Percentiles rank a stretch among this genome's conserved stretches.
Conservation (phyloP, 2,888 invertebrate genomes). For the Mimas tiliae region DNA sequence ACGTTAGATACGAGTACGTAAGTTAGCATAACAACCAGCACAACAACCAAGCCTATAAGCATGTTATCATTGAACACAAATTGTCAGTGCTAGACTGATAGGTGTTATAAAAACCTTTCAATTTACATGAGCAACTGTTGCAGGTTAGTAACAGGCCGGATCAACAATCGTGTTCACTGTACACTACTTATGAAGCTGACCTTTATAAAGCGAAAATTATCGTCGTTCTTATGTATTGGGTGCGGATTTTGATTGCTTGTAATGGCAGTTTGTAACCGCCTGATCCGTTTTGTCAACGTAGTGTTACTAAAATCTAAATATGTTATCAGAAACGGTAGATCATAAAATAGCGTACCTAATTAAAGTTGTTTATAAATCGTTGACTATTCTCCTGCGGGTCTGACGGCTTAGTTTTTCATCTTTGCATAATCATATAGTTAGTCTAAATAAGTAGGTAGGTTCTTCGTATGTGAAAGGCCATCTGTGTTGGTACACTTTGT, state of each 20-base stretch:
- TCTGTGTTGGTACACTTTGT: no score
- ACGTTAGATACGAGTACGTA: not conserved
- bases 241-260: conserved; percentile 17
- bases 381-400: not conserved
- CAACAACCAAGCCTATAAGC: not conserved
- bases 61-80: not conserved
- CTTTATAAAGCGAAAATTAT: conserved; percentile 19
- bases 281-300: conserved; percentile 1
- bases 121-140: conserved; percentile 6
- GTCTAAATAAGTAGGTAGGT: no score
- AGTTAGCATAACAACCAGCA: not conserved
- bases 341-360: not conserved
- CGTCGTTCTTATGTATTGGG: conserved; percentile 9
- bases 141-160: not conserved
- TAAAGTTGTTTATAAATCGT: not conserved
- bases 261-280: conserved; percentile 10
- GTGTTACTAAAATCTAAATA: conserved; percentile 1
- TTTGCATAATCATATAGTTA: no score
- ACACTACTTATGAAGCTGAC: not conserved
- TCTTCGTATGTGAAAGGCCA: no score
- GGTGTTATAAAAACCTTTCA: not conserved
- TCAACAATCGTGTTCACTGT: not conserved
- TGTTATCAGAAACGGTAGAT: not conserved
- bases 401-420: no score
- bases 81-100: not conserved